These are phyloP conservation scores for Polypedilum vanderplanki DNA, from an alignment of 1,140 invertebrate genomes.

Conservation along the genomic window DNA sequence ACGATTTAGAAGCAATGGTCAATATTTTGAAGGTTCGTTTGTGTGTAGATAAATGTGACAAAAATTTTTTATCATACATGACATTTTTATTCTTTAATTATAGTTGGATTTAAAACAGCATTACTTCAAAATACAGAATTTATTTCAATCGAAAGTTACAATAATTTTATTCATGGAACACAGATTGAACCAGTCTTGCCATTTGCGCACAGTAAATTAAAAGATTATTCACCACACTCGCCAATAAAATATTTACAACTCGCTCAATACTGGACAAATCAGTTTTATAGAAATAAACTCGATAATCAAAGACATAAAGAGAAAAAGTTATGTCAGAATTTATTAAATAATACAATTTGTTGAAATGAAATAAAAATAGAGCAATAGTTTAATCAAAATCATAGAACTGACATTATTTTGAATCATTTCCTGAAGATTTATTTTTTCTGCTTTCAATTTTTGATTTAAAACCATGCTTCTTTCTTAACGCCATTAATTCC, in stretches of 20 bases:
- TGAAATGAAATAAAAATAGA: constrained; percentile 31
- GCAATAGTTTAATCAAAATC: background rate
- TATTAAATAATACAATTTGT: constrained; percentile 43
- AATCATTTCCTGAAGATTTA: background rate
- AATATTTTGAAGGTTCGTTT: constrained; percentile 34
- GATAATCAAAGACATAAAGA: constrained; percentile 18
- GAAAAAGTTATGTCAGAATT: constrained; percentile 38
- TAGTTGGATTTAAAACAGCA: constrained; percentile 50
- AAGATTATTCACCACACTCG: constrained; percentile 53
- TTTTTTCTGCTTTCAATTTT: background rate
- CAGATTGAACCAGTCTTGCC: constrained; percentile 54
- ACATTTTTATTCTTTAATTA: background rate
- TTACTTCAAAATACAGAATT: constrained; percentile 47
- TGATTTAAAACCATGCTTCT: background rate
- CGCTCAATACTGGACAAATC: constrained; percentile 52
- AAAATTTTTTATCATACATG: background rate
- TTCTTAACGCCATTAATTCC: background rate
- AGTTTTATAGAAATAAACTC: constrained; percentile 44
- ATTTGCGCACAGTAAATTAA: constrained; percentile 44
- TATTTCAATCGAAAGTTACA: constrained; percentile 53
- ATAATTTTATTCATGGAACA: constrained; percentile 56
- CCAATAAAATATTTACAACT: constrained; percentile 53
- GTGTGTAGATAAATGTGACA: background rate
- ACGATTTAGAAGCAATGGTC: constrained; percentile 50
- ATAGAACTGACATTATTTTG: background rate